These are phyloP conservation scores for Allobates femoralis DNA, from an alignment of 2,797 vertebrate genomes.

Conservation along the genomic window DNA sequence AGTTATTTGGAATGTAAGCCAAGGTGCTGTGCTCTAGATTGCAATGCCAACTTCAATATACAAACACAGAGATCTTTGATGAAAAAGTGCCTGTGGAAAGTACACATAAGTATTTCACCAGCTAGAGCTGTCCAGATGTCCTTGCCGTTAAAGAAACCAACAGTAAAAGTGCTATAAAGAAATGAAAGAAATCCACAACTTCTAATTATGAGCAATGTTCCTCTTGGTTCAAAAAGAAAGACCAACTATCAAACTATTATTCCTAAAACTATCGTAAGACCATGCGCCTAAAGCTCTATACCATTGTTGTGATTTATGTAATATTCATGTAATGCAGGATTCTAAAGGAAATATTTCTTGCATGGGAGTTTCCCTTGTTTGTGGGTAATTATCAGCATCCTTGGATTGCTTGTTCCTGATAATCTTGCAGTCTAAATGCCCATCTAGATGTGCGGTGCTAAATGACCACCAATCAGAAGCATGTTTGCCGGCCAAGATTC, in stretches of 20 bases:
- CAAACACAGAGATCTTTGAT: constrained; percentile 10
- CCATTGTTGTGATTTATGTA: too few relatives aligned
- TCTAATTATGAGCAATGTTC: neutral
- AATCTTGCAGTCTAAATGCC: too few relatives aligned
- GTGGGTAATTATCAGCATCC: too few relatives aligned
- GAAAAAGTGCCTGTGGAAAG: neutral
- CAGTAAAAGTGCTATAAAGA: neutral
- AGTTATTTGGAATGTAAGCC: constrained; percentile 29
- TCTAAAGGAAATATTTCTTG: too few relatives aligned
- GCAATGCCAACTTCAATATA: constrained; percentile 30
- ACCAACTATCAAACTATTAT: neutral
- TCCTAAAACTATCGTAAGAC: neutral
- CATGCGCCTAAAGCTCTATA: neutral
- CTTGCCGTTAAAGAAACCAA: neutral
- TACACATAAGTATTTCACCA: neutral
- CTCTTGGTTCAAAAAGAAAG: neutral
- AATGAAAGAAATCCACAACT: neutral
- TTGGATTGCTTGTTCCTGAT: too few relatives aligned
- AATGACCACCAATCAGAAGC: too few relatives aligned
- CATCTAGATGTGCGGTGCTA: too few relatives aligned
- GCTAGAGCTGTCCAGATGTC: neutral
- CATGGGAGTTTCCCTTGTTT: too few relatives aligned
- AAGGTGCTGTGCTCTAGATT: constrained; percentile 9
- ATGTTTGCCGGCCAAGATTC: too few relatives aligned
- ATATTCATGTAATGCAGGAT: too few relatives aligned